phyloP scores from a whole-genome alignment of 2,797 vertebrate genomes.

The Gorsachius magnificus region DNA sequence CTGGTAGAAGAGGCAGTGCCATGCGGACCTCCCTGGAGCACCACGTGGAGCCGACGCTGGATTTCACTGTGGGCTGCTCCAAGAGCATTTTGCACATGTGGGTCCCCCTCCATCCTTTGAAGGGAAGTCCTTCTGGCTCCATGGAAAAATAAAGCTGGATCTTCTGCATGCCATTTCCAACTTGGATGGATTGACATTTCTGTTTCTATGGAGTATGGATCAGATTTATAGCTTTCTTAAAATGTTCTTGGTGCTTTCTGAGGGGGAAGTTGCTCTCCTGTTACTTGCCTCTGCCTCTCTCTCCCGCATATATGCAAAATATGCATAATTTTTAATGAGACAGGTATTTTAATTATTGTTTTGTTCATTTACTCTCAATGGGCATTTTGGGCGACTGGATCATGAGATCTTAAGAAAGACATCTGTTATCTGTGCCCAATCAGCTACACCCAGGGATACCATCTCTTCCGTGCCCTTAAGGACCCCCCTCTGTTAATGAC shows the following conservation, averaged over 20 bases:
- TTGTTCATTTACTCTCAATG: neutral
- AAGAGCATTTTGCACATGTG: neutral
- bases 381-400: neutral
- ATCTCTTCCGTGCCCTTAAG: neutral
- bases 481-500: neutral
- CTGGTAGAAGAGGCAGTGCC: neutral
- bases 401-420: neutral
- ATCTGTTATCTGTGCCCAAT: neutral
- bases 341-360: neutral
- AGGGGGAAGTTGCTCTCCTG: neutral
- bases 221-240: neutral
- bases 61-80: neutral
- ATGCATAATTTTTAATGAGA: neutral
- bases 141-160: neutral
- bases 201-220: neutral
- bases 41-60: accelerated
- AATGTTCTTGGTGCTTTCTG: neutral
- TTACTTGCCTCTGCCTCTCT: neutral
- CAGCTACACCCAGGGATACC: neutral
- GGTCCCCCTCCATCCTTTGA: accelerated
- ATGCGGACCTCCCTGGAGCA: accelerated
- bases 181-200: neutral
- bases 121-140: neutral
- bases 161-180: neutral
- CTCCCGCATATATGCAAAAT: neutral